Percentiles rank a stretch among this genome's conserved stretches.
Conservation (phyloP, 2,113 vertebrate genomes). For the Isichthys henryi region DNA sequence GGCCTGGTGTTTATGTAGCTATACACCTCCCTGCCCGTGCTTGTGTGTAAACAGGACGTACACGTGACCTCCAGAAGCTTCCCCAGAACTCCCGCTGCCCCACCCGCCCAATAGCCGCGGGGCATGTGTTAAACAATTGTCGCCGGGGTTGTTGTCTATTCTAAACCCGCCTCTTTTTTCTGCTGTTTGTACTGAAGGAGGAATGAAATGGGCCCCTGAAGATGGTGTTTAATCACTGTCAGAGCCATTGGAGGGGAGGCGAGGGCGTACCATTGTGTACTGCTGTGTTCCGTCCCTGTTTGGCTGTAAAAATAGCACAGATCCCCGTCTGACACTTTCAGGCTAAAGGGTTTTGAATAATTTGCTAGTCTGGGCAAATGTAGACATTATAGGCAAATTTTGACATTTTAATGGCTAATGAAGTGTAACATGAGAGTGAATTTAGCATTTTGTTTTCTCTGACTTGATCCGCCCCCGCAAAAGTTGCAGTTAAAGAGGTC, state of each 20-base stretch:
- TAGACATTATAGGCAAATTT: slow-evolving; percentile 19
- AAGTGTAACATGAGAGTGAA: slow-evolving; percentile 38
- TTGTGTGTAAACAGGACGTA: neutral
- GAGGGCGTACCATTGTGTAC: neutral
- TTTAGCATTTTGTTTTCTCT: neutral
- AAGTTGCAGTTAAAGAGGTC: neutral
- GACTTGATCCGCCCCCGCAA: neutral
- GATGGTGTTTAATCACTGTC: neutral
- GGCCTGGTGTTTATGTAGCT: neutral
- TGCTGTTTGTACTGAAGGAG: neutral
- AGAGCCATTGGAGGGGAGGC: neutral
- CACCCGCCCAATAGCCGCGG: neutral
- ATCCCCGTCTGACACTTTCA: slow-evolving; percentile 56
- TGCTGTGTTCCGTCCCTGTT: slow-evolving; percentile 17
- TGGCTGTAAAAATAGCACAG: slow-evolving; percentile 56
- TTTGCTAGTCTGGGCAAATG: slow-evolving; percentile 36
- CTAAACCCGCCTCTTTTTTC: neutral
- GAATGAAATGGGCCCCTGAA: neutral
- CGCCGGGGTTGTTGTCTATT: neutral
- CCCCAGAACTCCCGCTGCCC: neutral
- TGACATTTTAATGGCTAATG: slow-evolving; percentile 38
- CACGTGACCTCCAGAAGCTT: neutral
- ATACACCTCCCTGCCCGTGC: neutral
- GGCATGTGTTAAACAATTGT: neutral
- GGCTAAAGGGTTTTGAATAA: slow-evolving; percentile 63